Percentiles rank a stretch among this genome's conserved stretches.
Evolutionary conservation across 2,797 vertebrate species (phyloP).

Genomic region (Microctenopoma lineatum): DNA sequence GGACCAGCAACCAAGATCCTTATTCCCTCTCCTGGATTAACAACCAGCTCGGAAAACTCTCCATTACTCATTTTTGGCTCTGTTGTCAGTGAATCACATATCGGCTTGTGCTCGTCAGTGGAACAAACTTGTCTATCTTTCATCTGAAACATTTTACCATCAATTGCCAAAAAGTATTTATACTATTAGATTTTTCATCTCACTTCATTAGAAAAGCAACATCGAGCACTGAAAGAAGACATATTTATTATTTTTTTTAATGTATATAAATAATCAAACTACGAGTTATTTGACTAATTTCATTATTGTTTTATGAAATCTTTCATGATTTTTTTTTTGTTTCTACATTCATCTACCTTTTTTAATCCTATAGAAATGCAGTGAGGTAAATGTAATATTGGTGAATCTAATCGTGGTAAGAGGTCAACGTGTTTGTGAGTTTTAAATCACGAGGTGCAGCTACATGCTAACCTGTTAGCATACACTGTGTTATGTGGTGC

Average conservation of each 20-base stretch:
- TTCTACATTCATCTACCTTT: conserved; percentile 52
- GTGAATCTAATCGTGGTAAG: neutral
- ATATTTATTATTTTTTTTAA: conserved; percentile 53
- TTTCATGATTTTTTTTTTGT: conserved; percentile 48
- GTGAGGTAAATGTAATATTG: conserved; percentile 17
- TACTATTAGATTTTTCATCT: neutral
- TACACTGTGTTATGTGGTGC: neutral
- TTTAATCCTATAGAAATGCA: conserved; percentile 29
- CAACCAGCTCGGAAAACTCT: conserved; percentile 22
- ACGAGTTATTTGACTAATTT: conserved; percentile 22
- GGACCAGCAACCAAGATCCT: conserved; percentile 3
- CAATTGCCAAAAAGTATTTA: conserved; percentile 17
- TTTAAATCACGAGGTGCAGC: too few relatives aligned
- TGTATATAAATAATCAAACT: conserved; percentile 62
- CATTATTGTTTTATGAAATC: conserved; percentile 40
- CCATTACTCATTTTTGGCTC: neutral
- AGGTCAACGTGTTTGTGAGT: neutral
- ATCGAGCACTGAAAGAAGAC: conserved; percentile 20
- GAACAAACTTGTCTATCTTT: neutral
- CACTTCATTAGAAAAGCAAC: conserved; percentile 15
- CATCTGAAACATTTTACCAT: neutral
- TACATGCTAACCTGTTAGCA: conserved; percentile 18
- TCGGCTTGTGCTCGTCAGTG: conserved; percentile 4
- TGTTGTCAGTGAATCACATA: conserved; percentile 1
- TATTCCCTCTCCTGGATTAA: neutral